phyloP scores from a whole-genome alignment of 2,113 vertebrate genomes.

The Triplophysa rosa region DNA sequence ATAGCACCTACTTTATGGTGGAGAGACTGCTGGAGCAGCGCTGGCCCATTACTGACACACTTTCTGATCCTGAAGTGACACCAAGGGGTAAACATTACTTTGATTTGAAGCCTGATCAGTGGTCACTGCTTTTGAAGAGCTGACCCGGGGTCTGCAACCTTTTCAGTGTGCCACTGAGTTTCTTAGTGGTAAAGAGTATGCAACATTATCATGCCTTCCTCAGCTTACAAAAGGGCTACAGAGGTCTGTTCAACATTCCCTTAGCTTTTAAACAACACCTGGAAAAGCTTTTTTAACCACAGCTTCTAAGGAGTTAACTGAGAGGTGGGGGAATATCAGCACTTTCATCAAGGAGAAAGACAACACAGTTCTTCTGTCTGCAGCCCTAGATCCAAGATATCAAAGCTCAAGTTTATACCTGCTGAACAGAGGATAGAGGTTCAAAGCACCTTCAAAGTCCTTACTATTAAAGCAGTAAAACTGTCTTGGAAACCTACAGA shows the following conservation, averaged over 20 bases:
- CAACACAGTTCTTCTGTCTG: constrained; percentile 21
- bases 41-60: constrained; percentile 35
- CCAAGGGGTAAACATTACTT: constrained; percentile 38
- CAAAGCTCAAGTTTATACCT: constrained; percentile 44
- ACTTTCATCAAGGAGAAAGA: background rate
- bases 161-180: constrained; percentile 31
- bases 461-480: constrained; percentile 38
- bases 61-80: constrained; percentile 39
- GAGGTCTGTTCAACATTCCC: background rate
- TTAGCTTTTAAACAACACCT: background rate
- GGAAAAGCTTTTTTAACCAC: constrained; percentile 23
- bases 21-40: constrained; percentile 42
- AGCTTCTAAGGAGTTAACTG: constrained; percentile 9
- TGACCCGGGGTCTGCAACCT: constrained; percentile 1
- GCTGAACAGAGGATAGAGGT: constrained; percentile 23
- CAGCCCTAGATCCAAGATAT: constrained; percentile 31
- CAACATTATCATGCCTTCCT: constrained; percentile 31
- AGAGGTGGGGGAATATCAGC: constrained; percentile 17
- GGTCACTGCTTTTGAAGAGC: constrained; percentile 24
- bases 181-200: constrained; percentile 34
- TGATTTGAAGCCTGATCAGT: constrained; percentile 40
- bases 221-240: constrained; percentile 17
- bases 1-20: constrained; percentile 27
- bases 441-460: constrained; percentile 35
- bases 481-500: background rate